Percentiles rank a stretch among this genome's conserved stretches.
Conservation (phyloP, 2,113 vertebrate genomes). For the Scartelaos histophorus region DNA sequence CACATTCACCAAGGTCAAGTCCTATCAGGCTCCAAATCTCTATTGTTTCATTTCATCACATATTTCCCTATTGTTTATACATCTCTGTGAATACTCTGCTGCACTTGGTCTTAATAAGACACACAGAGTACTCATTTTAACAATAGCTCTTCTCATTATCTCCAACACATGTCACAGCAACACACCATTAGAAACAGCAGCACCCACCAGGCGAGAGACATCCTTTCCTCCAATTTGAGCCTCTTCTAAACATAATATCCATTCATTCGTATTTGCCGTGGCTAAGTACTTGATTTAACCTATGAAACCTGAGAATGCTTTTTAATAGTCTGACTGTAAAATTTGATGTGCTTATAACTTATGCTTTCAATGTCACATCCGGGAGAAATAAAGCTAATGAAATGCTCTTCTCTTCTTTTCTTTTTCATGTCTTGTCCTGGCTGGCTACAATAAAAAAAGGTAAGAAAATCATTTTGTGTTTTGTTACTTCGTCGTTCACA, state of each 20-base stretch:
- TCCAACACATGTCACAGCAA: conserved; percentile 10
- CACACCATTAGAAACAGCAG: conserved; percentile 2
- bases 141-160: conserved; percentile 8
- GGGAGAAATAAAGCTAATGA: conserved; percentile 43
- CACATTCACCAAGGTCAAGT: conserved; percentile 52
- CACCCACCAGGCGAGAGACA: conserved; percentile 10
- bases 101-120: conserved; percentile 1
- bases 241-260: conserved; percentile 21
- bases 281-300: conserved; percentile 12
- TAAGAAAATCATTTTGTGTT: conserved; percentile 51
- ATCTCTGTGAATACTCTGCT: not conserved
- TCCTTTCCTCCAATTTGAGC: conserved; percentile 30
- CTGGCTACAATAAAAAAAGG: conserved; percentile 65
- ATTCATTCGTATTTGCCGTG: conserved; percentile 29
- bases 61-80: not conserved
- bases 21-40: not conserved
- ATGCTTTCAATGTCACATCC: conserved; percentile 18
- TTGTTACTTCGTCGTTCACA: conserved; percentile 32
- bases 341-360: conserved; percentile 12
- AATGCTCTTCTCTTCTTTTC: conserved; percentile 41
- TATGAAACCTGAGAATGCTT: conserved; percentile 4
- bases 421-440: conserved; percentile 52
- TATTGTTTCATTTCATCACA: not conserved
- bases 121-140: not conserved
- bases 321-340: conserved; percentile 14